Conservation (phyloP, 2,797 vertebrate genomes). For the Cephalopachus bancanus region DNA sequence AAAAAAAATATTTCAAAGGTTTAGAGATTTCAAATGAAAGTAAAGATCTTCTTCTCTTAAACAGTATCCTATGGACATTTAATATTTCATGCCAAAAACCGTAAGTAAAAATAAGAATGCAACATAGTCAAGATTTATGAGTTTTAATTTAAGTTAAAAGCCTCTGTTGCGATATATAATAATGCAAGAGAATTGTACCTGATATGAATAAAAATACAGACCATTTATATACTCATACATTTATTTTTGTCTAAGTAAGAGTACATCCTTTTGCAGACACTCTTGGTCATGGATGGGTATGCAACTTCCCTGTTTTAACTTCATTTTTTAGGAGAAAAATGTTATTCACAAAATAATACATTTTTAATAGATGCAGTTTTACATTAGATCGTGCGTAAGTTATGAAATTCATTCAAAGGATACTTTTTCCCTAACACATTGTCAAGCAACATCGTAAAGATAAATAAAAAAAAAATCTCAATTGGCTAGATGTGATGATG, state of each 20-base stretch:
- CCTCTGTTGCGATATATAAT: not conserved
- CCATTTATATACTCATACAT: not conserved
- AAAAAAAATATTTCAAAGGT: not conserved
- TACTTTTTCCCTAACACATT: not conserved
- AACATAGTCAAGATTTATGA: not conserved
- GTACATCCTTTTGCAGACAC: not conserved
- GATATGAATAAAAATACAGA: not conserved
- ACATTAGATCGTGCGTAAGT: not conserved
- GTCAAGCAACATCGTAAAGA: not conserved
- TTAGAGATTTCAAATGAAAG: not conserved
- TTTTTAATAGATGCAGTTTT: not conserved
- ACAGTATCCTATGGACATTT: not conserved
- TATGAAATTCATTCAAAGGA: not conserved
- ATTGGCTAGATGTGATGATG: no score
- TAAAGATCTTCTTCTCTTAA: not conserved
- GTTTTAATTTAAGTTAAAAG: slow-evolving; percentile 58
- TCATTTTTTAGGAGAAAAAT: slow-evolving; percentile 13
- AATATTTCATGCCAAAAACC: not conserved
- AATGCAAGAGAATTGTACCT: not conserved
- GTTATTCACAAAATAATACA: not conserved
- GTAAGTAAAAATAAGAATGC: not conserved
- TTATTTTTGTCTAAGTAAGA: not conserved
- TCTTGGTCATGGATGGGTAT: not conserved
- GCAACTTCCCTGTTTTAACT: not conserved
- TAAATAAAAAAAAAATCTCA: no score